Evolutionary conservation across 2,797 vertebrate species (phyloP).

Genomic region (Pipistrellus nathusii): DNA sequence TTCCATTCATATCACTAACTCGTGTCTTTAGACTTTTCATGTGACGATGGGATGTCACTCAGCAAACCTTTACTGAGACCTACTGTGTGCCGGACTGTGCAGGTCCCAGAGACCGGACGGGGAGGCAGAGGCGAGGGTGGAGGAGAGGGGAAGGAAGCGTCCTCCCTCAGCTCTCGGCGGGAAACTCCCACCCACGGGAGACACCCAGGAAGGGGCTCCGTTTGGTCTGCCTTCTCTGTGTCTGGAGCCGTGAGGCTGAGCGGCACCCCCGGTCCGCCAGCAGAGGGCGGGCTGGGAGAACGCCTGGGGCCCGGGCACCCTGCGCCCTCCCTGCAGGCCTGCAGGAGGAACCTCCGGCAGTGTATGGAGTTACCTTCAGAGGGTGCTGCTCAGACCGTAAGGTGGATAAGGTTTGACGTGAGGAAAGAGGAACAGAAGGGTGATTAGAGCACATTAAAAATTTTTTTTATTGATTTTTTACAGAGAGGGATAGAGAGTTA

Average conservation of each 20-base stretch:
- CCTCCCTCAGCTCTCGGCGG: neutral
- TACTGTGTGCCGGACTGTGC: neutral
- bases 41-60: neutral
- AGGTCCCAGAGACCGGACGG: neutral
- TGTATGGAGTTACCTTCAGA: too few relatives aligned
- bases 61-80: neutral
- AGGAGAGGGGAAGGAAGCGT: neutral
- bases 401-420: too few relatives aligned
- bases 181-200: neutral
- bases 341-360: too few relatives aligned
- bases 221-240: neutral
- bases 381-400: too few relatives aligned
- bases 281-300: neutral
- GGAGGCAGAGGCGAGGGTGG: fast-evolving
- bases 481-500: too few relatives aligned
- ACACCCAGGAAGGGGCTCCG: neutral
- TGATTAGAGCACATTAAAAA: too few relatives aligned
- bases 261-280: neutral
- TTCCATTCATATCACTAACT: neutral
- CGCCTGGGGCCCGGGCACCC: too few relatives aligned
- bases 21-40: neutral
- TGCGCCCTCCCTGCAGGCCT: too few relatives aligned
- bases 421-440: too few relatives aligned
- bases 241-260: neutral
- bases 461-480: too few relatives aligned